Base-by-base conservation (phyloP, 2,113 vertebrate genomes). In the Seriola aureovittata region DNA sequence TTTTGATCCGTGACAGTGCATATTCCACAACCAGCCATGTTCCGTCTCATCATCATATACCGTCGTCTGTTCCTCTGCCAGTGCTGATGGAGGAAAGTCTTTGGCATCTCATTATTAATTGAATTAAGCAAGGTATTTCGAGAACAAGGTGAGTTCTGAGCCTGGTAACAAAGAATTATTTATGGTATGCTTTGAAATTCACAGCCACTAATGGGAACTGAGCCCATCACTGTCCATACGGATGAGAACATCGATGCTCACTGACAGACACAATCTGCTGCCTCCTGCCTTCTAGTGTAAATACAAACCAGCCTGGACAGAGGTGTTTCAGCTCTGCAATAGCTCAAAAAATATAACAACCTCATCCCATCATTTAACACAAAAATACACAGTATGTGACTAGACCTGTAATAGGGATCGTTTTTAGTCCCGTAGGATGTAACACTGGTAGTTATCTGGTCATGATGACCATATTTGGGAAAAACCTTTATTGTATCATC, bases 71-170 rank as follows among this genome's bases (percentile, higher is more conserved):
- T 73, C 79, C 73, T 70, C 62, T 8, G 54, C 81, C 36, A 42
- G 59, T 57, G 73, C 54, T 71, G 72, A 85, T 59, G 55, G 74
- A 64, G 70, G 64, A 78, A 44, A 64, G 44, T 74, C 44, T 69
- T 70, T 79, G 71, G 68, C 72, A 62, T 81, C 83, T 93, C 89
- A 91, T 93, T 86, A 91, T 88, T 91, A 92, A 92, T 91, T 92
- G 71, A 91, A 89, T 91, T 81, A 90, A 84, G 68, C 46, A 58
- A 71, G 23, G 48, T 86, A 92, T 91, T 92, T 91, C 74, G 66
- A 77, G 88, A 90, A 67, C 74, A 88, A 93, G 89, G 87, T 91
- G 80, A 86, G 78, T 72, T 87, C 71, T 52, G 81, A 74, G 80
- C 70, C 85, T 66, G 75, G 75, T 66, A 78, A 74, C 60, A 55